Conservation (phyloP, 2,113 vertebrate species). For the Ageneiosus marmoratus region DNA sequence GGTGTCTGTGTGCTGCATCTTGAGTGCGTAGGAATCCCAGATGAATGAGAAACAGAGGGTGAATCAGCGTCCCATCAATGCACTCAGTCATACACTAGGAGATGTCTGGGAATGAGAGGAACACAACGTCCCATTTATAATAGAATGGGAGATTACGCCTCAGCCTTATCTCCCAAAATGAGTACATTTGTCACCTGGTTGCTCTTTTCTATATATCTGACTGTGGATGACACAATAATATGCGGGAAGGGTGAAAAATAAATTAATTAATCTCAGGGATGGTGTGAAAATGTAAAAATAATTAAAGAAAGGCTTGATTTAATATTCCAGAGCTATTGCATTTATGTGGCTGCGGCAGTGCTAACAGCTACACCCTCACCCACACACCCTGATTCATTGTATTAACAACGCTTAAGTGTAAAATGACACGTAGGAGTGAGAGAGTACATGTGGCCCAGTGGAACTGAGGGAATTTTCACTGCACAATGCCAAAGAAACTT, state of each 20-base stretch:
- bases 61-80: conserved; percentile 32
- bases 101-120: conserved; percentile 29
- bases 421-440: conserved; percentile 44
- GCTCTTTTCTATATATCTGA: neutral
- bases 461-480: conserved; percentile 26
- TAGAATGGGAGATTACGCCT: neutral
- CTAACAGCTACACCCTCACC: conserved; percentile 25
- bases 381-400: conserved; percentile 25
- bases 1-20: conserved; percentile 1
- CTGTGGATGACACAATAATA: neutral
- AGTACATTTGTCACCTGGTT: neutral
- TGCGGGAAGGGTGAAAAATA: neutral
- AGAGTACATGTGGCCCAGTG: conserved; percentile 20
- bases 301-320: neutral
- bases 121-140: conserved; percentile 14
- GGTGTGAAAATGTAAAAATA: neutral
- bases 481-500: neutral
- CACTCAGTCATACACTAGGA: neutral
- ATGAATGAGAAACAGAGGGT: conserved; percentile 32
- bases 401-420: conserved; percentile 40
- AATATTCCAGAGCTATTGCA: neutral
- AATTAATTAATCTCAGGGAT: neutral
- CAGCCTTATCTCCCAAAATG: neutral
- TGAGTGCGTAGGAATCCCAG: conserved; percentile 27
- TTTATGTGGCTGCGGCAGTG: conserved; percentile 10